Base-by-base conservation (phyloP, 2,113 vertebrate genomes). In the Thinocorus orbignyianus region DNA sequence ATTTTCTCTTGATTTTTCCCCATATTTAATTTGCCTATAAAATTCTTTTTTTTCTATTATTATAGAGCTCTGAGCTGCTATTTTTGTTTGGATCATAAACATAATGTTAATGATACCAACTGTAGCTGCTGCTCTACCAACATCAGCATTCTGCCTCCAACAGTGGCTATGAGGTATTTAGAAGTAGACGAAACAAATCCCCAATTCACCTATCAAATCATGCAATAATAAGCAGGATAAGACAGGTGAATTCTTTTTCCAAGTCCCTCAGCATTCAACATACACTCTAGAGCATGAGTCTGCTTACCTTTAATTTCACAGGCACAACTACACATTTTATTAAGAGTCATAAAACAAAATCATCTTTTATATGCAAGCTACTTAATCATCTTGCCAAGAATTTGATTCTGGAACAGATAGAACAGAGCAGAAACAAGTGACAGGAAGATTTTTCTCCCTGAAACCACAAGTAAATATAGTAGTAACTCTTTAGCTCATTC, bases 341-440 rank as follows among this genome's bases (percentile, higher is more conserved):
- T 89, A 62, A 70, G 35, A 94, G 12, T 37, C 44, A 72, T 57
- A 74, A 93, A 90, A 5, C 14, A 65, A 70, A 71, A 78, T 42
- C 19, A 25, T 60, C 15, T 72, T 73, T 90, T 46, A 61, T 61
- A 85, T 13, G 26, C 35, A 83, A 82, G 12, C 3, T 81, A 81
- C 41, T 41, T n/a, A 42, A 74, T 69, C 9, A 52, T 71, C 22
- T 80, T 85, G 37, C 11, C 69, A 89, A 76, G 37, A 64, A 72
- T 66, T 52, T 49, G 64, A 72, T 73, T 79, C 70, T 72, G 49
- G 44, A 95, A 60, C 4, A 68, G 28, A 28, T 6, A 17, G 25
- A 10, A 17, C 25, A 28, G 11, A 10, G 5, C 0, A 2, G 2
- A 30, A 62, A 84, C 22, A 1, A 89, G 26, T 28, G 74, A n/a